Percentiles rank a stretch among this genome's conserved stretches.
Conservation (phyloP, 2,888 invertebrate species). For the Lepidochrysops patricia region DNA sequence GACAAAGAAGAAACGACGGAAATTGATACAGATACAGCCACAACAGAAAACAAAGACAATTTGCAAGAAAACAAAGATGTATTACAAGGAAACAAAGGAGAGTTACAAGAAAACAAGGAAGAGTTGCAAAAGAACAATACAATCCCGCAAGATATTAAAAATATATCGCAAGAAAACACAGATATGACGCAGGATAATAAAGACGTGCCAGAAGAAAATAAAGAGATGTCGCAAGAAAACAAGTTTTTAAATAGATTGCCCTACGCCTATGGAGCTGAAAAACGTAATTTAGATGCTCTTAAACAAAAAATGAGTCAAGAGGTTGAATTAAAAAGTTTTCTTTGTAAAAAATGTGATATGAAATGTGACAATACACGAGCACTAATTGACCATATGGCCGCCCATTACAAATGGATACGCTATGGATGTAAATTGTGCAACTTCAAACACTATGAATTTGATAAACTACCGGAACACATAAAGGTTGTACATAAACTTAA, state of each 20-base stretch:
- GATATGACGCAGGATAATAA: not conserved
- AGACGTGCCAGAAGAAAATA: slow-evolving; percentile 7
- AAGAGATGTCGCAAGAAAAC: slow-evolving; percentile 16
- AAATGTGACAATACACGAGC: slow-evolving; percentile 64
- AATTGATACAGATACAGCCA: slow-evolving; percentile 14
- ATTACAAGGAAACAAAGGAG: slow-evolving; percentile 7
- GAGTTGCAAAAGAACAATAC: not conserved
- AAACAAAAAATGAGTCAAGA: slow-evolving; percentile 49
- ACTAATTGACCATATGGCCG: slow-evolving; percentile 76
- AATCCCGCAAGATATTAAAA: not conserved
- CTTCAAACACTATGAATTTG: slow-evolving; percentile 78
- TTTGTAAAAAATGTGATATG: slow-evolving; percentile 70
- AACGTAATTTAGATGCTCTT: slow-evolving; percentile 53
- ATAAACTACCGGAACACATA: slow-evolving; percentile 79
- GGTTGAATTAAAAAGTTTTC: slow-evolving; percentile 51
- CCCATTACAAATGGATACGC: slow-evolving; percentile 81
- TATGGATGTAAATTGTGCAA: slow-evolving; percentile 85
- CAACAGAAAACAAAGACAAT: slow-evolving; percentile 14
- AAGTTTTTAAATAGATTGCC: slow-evolving; percentile 40
- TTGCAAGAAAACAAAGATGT: not conserved
- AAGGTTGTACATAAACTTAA: slow-evolving; percentile 76
- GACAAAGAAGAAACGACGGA: slow-evolving; percentile 17
- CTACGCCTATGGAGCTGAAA: slow-evolving; percentile 51
- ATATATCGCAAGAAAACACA: slow-evolving; percentile 21
- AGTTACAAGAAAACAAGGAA: slow-evolving; percentile 20